A percentile compares a stretch with the other conserved stretches of the same genome.
These are phyloP conservation scores for Cephus sareptanus DNA, from an alignment of 2,888 invertebrate genomes.

Conservation along the genomic window DNA sequence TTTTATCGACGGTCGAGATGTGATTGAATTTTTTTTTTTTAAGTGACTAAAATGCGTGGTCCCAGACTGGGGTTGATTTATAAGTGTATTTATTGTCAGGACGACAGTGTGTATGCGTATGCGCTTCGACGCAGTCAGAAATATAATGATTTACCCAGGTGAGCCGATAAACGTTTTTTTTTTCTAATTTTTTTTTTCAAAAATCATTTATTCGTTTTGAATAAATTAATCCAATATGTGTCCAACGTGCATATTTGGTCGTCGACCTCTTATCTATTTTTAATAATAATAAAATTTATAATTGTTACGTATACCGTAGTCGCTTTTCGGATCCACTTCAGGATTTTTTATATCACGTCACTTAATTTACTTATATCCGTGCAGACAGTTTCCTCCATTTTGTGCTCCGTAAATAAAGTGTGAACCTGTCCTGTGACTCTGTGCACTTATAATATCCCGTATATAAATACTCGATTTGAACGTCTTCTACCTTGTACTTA, in stretches of 20 bases:
- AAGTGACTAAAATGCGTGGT: not conserved
- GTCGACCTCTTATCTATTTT: not conserved
- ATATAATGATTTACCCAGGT: not conserved
- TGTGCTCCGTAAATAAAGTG: not conserved
- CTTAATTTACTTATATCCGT: not conserved
- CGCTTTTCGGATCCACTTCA: not conserved
- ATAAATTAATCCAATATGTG: not conserved
- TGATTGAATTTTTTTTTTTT: not conserved
- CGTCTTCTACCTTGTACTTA: not conserved
- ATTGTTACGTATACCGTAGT: not conserved
- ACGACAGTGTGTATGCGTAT: slow-evolving; percentile 2
- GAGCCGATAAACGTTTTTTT: not conserved
- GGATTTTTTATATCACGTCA: not conserved
- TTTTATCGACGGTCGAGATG: not conserved
- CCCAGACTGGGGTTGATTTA: not conserved
- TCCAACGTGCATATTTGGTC: not conserved
- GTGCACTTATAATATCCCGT: not conserved
- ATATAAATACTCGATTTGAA: not conserved
- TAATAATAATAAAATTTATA: not conserved
- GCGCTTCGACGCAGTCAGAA: not conserved
- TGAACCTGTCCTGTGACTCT: not conserved
- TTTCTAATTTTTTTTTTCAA: no score
- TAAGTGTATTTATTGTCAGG: not conserved
- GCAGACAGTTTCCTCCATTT: not conserved
- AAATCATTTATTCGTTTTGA: not conserved